Evolutionary conservation across 2,113 vertebrate species (phyloP).

Genomic region (Ancistrus triradiatus): DNA sequence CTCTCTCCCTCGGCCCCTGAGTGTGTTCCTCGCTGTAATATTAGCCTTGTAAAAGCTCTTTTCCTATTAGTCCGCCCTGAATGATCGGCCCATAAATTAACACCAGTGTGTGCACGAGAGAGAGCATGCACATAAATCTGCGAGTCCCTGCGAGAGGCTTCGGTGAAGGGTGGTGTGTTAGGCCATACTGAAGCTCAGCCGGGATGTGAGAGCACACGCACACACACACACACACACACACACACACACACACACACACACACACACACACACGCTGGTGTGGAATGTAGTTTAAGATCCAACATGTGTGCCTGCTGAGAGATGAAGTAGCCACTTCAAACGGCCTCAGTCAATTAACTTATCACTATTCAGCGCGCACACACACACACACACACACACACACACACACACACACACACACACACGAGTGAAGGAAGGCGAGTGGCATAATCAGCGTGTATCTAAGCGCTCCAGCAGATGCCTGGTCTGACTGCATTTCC

Average conservation of each 20-base stretch:
- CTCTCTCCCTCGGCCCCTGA: not conserved
- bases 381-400: constrained; percentile 69
- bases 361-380: constrained; percentile 79
- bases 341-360: constrained; percentile 80
- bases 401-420: constrained; percentile 67
- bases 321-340: constrained; percentile 83
- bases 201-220: constrained; percentile 15
- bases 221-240: constrained; percentile 18
- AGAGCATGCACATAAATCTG: constrained; percentile 5
- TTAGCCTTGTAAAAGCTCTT: constrained; percentile 27
- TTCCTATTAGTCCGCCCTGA: constrained; percentile 9
- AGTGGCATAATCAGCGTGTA: no score
- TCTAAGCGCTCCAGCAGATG: no score
- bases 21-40: no score
- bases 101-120: constrained; percentile 24
- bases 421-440: constrained; percentile 6
- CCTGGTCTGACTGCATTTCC: no score
- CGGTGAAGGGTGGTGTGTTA: not conserved
- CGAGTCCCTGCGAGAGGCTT: not conserved
- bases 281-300: constrained; percentile 65
- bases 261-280: constrained; percentile 34
- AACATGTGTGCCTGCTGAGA: constrained; percentile 63
- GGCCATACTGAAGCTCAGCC: constrained; percentile 5
- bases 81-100: constrained; percentile 29
- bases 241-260: constrained; percentile 25